Conservation (phyloP, 1,140 invertebrate genomes). For the Lordiphosa clarofinis region DNA sequence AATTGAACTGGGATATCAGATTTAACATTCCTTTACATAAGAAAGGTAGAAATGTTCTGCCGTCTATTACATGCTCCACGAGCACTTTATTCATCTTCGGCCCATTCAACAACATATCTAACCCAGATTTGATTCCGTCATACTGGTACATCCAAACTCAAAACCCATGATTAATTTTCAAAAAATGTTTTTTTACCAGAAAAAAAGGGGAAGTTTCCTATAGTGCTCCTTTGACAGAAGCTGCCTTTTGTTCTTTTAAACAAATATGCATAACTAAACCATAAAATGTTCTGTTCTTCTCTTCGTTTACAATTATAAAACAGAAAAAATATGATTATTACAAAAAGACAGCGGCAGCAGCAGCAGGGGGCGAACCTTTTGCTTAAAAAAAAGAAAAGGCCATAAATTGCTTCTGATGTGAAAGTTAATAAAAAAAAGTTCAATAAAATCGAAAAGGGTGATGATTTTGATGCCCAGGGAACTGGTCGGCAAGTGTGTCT, state of each 20-base stretch:
- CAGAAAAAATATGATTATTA: conserved; percentile 4
- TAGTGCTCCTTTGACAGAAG: background rate
- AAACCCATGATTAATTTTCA: no score
- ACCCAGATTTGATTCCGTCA: no score
- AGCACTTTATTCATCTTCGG: no score
- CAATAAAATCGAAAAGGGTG: conserved; percentile 76
- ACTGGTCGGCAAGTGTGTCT: conserved; percentile 36
- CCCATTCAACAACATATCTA: no score
- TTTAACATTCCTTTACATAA: no score
- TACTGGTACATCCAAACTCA: no score
- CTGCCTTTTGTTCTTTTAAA: conserved; percentile 18
- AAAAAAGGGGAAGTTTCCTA: no score
- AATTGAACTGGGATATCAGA: no score
- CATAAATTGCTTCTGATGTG: conserved; percentile 56
- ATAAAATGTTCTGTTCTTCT: conserved; percentile 18
- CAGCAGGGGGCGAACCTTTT: background rate
- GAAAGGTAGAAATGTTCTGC: no score
- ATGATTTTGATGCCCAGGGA: conserved; percentile 58
- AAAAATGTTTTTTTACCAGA: no score
- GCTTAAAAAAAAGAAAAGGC: conserved; percentile 3
- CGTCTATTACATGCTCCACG: no score
- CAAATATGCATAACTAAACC: conserved; percentile 64
- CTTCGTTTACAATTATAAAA: conserved; percentile 35
- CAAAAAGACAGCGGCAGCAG: background rate
- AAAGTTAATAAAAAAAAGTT: conserved; percentile 76